phyloP scores from a whole-genome alignment of 2,113 vertebrate species.

The Eudyptes chrysolophus region DNA sequence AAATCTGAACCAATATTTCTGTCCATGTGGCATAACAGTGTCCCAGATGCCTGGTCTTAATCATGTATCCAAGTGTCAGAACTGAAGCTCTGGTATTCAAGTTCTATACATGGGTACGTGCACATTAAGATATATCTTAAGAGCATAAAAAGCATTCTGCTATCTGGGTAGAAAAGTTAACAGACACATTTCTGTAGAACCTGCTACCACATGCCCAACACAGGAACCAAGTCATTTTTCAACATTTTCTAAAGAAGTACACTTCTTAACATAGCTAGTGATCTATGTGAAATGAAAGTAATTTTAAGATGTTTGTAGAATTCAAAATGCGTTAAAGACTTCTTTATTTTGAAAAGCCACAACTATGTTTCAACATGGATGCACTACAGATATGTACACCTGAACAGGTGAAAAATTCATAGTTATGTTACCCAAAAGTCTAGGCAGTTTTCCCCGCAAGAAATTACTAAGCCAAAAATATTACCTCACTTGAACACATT shows the following conservation, averaged over 20 bases:
- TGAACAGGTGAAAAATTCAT: not conserved
- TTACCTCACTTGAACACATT: not conserved
- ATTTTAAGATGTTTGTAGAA: not conserved
- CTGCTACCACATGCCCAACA: not conserved
- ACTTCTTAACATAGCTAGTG: accelerated
- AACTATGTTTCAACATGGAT: not conserved
- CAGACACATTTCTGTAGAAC: not conserved
- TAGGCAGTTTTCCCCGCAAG: not conserved
- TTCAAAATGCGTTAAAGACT: not conserved
- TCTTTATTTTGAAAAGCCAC: not conserved
- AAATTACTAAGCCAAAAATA: not conserved
- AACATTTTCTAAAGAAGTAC: not conserved
- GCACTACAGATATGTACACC: not conserved
- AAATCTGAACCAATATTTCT: not conserved
- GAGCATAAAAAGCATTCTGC: not conserved
- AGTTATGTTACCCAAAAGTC: not conserved
- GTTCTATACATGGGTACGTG: not conserved
- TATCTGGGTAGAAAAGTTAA: not conserved
- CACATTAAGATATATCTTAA: not conserved
- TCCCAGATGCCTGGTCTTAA: not conserved
- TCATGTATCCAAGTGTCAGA: not conserved
- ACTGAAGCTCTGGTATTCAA: not conserved
- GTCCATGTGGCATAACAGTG: not conserved
- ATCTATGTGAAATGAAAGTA: not conserved
- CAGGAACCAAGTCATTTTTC: not conserved